A percentile compares a stretch with the other conserved stretches of the same genome.
Conservation (phyloP, 2,797 vertebrate genomes). For the Zenarchopterus dispar region DNA sequence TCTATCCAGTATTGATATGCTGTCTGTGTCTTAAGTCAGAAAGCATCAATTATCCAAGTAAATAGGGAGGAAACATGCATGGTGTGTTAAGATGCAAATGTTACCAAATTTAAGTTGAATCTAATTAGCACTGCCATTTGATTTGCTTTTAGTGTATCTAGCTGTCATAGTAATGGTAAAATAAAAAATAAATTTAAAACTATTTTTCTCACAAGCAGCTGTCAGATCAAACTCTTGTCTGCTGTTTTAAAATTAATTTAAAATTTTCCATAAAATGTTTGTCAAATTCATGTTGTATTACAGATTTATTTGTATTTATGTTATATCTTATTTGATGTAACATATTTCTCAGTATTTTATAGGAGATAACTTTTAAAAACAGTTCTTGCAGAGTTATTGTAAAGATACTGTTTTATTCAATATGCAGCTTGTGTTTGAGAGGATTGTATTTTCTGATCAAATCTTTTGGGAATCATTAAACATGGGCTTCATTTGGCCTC, state of each 20-base stretch:
- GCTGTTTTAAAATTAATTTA: conserved; percentile 75
- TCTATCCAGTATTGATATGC: conserved; percentile 9
- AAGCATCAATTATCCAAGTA: conserved; percentile 7
- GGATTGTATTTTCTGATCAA: conserved; percentile 83
- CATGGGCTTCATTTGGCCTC: conserved; percentile 77
- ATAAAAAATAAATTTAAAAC: conserved; percentile 37
- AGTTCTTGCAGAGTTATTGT: conserved; percentile 63
- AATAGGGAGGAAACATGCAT: conserved; percentile 34
- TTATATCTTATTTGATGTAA: conserved; percentile 76
- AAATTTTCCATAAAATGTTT: conserved; percentile 72
- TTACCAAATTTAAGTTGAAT: conserved; percentile 58
- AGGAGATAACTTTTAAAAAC: conserved; percentile 68
- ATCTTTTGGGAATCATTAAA: conserved; percentile 83
- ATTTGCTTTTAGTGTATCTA: conserved; percentile 54
- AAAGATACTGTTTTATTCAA: conserved; percentile 63
- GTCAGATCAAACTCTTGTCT: conserved; percentile 75
- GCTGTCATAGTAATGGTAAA: conserved; percentile 50
- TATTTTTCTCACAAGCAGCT: conserved; percentile 61
- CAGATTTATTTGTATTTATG: conserved; percentile 72
- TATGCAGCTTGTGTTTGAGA: conserved; percentile 70
- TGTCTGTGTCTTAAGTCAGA: conserved; percentile 4
- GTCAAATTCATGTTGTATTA: conserved; percentile 73
- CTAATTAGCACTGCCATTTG: conserved; percentile 73
- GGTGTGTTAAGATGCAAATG: conserved; percentile 48
- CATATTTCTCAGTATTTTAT: conserved; percentile 82